Conservation (phyloP, 2,797 vertebrate genomes). For the Telmatherina bonti region DNA sequence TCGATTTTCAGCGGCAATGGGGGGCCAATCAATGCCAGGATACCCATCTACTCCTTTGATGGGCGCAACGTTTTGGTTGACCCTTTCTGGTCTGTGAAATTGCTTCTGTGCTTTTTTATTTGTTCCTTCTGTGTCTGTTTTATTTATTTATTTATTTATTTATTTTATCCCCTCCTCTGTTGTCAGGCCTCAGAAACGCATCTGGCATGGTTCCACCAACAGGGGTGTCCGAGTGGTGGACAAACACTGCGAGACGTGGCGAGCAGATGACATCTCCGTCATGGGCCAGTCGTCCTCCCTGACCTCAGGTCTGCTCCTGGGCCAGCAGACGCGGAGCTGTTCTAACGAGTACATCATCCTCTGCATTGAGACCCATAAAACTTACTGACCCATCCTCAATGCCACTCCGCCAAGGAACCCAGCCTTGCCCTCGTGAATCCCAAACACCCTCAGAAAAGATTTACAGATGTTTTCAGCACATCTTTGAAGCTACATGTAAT, state of each 20-base stretch:
- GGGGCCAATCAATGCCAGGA: constrained; percentile 78
- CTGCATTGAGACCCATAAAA: constrained; percentile 91
- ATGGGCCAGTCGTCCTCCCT: constrained; percentile 91
- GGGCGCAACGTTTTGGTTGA: constrained; percentile 92
- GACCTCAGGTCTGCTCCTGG: constrained; percentile 88
- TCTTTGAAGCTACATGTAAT: constrained; percentile 43
- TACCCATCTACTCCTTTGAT: constrained; percentile 96
- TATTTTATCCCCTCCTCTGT: rapidly evolving
- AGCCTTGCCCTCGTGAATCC: constrained; percentile 10
- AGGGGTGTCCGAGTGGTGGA: constrained; percentile 85
- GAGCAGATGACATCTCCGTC: constrained; percentile 83
- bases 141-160: neutral
- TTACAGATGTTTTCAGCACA: constrained; percentile 22
- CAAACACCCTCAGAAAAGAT: constrained; percentile 24
- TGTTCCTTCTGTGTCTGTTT: neutral
- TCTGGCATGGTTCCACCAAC: constrained; percentile 93
- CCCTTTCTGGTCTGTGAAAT: constrained; percentile 89
- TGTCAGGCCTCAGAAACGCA: constrained; percentile 91
- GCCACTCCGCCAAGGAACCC: constrained; percentile 34
- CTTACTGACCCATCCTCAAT: constrained; percentile 37
- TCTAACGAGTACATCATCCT: constrained; percentile 90
- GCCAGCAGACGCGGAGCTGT: constrained; percentile 91
- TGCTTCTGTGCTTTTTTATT: neutral
- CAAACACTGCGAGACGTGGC: constrained; percentile 95
- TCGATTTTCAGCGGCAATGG: constrained; percentile 89